Percentiles rank a stretch among this genome's conserved stretches.
These are phyloP conservation scores for Vanacampus margaritifer DNA, from an alignment of 2,113 vertebrate genomes.

Conservation along the genomic window DNA sequence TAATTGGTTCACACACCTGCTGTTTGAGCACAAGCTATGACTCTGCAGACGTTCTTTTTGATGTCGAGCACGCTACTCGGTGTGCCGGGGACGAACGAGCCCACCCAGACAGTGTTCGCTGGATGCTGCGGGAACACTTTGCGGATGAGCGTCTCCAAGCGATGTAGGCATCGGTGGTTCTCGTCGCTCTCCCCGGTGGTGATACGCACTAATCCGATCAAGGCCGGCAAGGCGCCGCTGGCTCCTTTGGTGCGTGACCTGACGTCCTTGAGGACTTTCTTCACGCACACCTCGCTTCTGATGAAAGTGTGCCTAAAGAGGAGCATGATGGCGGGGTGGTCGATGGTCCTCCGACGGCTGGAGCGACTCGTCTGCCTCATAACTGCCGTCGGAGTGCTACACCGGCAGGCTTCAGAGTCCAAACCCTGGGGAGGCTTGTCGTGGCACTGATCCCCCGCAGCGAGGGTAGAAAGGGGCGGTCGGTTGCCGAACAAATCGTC, in stretches of 20 bases:
- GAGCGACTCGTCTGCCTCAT: slow-evolving; percentile 16
- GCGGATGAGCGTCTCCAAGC: slow-evolving; percentile 59
- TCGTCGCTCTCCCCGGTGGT: slow-evolving; percentile 35
- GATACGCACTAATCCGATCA: slow-evolving; percentile 68
- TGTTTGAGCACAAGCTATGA: slow-evolving; percentile 56
- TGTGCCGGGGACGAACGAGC: slow-evolving; percentile 57
- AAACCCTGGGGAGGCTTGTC: slow-evolving; percentile 10
- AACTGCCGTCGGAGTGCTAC: slow-evolving; percentile 9
- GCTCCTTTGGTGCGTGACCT: slow-evolving; percentile 55
- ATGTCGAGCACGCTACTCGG: slow-evolving; percentile 48
- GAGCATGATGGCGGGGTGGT: slow-evolving; percentile 65
- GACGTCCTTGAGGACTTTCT: slow-evolving; percentile 72
- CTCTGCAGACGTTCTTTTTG: slow-evolving; percentile 65
- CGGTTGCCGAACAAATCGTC: slow-evolving; percentile 56
- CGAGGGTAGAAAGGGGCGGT: not conserved
- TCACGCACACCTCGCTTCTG: slow-evolving; percentile 22
- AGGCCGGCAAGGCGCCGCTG: slow-evolving; percentile 44
- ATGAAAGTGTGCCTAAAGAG: slow-evolving; percentile 69
- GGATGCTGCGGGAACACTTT: slow-evolving; percentile 66
- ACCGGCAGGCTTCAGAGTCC: not conserved
- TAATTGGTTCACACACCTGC: slow-evolving; percentile 49
- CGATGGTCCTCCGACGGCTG: slow-evolving; percentile 55
- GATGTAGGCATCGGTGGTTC: slow-evolving; percentile 33
- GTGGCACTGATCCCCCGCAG: not conserved
- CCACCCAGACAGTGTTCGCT: slow-evolving; percentile 66